phyloP scores from a whole-genome alignment of 1,140 invertebrate species.

The Pissodes strobi region DNA sequence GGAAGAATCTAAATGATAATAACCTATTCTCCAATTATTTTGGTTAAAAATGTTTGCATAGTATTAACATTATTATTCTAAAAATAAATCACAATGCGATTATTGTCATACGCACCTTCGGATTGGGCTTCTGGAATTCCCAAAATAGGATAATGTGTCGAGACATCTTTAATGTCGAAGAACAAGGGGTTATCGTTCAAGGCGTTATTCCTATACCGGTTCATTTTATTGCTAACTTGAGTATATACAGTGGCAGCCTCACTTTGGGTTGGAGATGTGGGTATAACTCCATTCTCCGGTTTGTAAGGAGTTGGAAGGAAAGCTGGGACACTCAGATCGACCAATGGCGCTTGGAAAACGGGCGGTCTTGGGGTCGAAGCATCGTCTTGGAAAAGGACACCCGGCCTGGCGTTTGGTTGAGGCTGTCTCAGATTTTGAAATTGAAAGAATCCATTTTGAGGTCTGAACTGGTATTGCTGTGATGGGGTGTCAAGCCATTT shows the following conservation, averaged over 20 bases:
- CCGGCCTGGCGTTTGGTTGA: conserved; percentile 20
- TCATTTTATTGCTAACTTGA: conserved; percentile 43
- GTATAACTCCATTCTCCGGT: conserved; percentile 40
- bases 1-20: too few relatives aligned
- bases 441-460: conserved; percentile 23
- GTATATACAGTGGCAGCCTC: conserved; percentile 52
- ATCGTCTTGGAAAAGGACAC: conserved; percentile 14
- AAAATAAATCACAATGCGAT: too few relatives aligned
- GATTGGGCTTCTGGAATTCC: conserved; percentile 41
- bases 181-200: conserved; percentile 40
- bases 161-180: conserved; percentile 54
- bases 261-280: conserved; percentile 50
- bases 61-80: too few relatives aligned
- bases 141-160: conserved; percentile 54
- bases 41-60: conserved; percentile 1
- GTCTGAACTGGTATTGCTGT: conserved; percentile 35
- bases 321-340: conserved; percentile 38
- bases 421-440: conserved; percentile 7
- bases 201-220: conserved; percentile 30
- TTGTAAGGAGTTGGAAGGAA: conserved; percentile 54
- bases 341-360: conserved; percentile 26
- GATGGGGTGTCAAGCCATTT: conserved; percentile 45
- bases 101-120: conserved; percentile 21
- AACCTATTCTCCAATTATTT: neutral
- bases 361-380: neutral